A percentile compares a stretch with the other conserved stretches of the same genome.
These are phyloP conservation scores for Hemiprocne comata DNA, from an alignment of 2,113 vertebrate species.

Conservation along the genomic window DNA sequence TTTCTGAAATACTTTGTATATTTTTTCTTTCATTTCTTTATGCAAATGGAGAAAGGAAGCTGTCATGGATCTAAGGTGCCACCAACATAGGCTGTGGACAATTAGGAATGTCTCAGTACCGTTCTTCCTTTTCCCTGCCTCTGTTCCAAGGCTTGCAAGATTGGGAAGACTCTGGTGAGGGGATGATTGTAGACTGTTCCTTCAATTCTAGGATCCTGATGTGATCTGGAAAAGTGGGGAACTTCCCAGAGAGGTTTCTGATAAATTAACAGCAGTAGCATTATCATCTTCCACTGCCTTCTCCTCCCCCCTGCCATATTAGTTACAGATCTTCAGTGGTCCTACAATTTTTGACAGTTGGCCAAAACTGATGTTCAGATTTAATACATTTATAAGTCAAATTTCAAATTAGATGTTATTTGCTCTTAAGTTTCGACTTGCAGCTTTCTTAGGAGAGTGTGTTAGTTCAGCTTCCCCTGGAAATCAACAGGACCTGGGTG, in stretches of 20 bases:
- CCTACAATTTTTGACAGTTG: not conserved
- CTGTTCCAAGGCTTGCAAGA: not conserved
- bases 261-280: not conserved
- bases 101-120: not conserved
- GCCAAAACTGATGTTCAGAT: not conserved
- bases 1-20: not conserved
- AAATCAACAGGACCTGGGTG: not conserved
- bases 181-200: not conserved
- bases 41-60: not conserved
- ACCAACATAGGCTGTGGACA: not conserved
- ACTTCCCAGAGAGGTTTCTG: not conserved
- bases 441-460: not conserved
- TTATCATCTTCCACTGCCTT: not conserved
- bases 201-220: not conserved
- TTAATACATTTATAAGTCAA: not conserved
- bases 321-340: not conserved
- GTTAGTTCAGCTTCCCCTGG: not conserved
- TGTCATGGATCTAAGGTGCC: not conserved
- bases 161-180: not conserved
- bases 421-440: not conserved
- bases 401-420: not conserved
- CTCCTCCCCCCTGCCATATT: too few relatives aligned
- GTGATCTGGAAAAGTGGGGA: not conserved
- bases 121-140: not conserved
- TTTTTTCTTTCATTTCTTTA: not conserved